Evolutionary conservation across 2,797 vertebrate species (phyloP), one percentile per base, ranked within the genome.

Genomic region (Schizopygopsis malacanthus): DNA sequence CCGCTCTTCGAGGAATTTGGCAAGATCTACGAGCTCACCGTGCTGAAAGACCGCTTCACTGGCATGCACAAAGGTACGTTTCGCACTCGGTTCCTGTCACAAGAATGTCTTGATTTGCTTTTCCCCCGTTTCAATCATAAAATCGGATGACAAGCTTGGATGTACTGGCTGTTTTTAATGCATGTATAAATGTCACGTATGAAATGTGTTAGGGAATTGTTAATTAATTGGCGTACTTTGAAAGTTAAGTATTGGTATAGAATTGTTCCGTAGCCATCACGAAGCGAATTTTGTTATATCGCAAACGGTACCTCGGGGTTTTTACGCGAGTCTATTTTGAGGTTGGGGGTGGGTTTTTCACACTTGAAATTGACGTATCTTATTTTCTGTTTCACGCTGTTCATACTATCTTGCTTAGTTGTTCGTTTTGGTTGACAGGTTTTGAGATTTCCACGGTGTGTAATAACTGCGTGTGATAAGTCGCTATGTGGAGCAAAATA

Each of bases 1-100:
- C 98, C 98, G 89, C 98, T 99, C 93, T 99, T 99, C 94, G 98
- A 99, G 96, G 98, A 99, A 97, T 99, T 99, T 95, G 98, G 98
- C 92, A 99, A 99, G 95, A 99, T 99, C 96, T 99, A 99, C 92
- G 98, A 99, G 96, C 97, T 99, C 90, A 99, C 98, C 90, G 98
- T 99, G 95, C 96, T 99, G 93, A 99, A 99, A 95, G 98, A 99
- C 96, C 97, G 98, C 94, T 99, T 99, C 96, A 99, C 98, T 90
- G 98, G 98, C 95, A 99, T 99, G 98, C 98, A 99, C 96, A 99
- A 99, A 98, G 98, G 98, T 99, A 94, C 93, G 95, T 20, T 63
- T 59, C 79, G 25, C n/a, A 16, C 50, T 82, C 70, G 2, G 33
- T 50, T 69, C 43, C 56, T 65, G 72, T 84, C 72, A 50, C 33